Evolutionary conservation across 2,797 vertebrate genomes (phyloP).

Genomic region (Coreius guichenoti): DNA sequence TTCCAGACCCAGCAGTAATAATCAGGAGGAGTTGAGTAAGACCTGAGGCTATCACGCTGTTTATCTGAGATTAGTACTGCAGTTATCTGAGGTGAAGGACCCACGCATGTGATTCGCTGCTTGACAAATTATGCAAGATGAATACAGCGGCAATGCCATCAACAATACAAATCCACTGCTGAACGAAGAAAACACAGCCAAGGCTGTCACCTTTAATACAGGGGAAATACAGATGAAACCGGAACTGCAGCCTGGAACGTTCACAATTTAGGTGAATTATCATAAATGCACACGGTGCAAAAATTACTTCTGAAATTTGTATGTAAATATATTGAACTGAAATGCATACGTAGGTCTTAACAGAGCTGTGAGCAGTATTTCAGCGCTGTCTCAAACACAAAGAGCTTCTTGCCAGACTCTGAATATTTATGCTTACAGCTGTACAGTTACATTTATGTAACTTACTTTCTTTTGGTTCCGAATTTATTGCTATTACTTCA

Average conservation of each 20-base stretch:
- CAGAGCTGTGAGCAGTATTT: conserved; percentile 46
- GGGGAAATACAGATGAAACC: conserved; percentile 41
- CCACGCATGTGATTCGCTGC: conserved; percentile 13
- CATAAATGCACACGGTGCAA: conserved; percentile 40
- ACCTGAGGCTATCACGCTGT: conserved; percentile 43
- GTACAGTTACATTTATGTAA: conserved; percentile 50
- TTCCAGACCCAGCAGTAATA: conserved; percentile 28
- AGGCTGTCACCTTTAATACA: conserved; percentile 34
- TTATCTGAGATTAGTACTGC: conserved; percentile 43
- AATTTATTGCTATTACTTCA: conserved; percentile 61
- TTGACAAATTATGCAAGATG: conserved; percentile 48
- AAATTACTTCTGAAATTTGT: conserved; percentile 46
- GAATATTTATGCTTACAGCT: conserved; percentile 61
- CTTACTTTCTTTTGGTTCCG: conserved; percentile 41
- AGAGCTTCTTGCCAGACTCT: conserved; percentile 47
- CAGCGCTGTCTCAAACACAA: conserved; percentile 43
- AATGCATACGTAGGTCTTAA: conserved; percentile 33
- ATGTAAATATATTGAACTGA: conserved; percentile 50
- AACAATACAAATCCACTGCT: conserved; percentile 26
- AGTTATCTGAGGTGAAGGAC: conserved; percentile 40
- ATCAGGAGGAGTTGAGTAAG: conserved; percentile 40
- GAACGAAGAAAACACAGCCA: conserved; percentile 6
- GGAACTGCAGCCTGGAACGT: conserved; percentile 31
- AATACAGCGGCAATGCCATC: conserved; percentile 37
- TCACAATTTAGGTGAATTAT: conserved; percentile 49